Percentiles rank a stretch among this genome's conserved stretches.
Evolutionary conservation across 2,888 invertebrate genomes (phyloP).

Genomic region (Chrysodeixis includens): DNA sequence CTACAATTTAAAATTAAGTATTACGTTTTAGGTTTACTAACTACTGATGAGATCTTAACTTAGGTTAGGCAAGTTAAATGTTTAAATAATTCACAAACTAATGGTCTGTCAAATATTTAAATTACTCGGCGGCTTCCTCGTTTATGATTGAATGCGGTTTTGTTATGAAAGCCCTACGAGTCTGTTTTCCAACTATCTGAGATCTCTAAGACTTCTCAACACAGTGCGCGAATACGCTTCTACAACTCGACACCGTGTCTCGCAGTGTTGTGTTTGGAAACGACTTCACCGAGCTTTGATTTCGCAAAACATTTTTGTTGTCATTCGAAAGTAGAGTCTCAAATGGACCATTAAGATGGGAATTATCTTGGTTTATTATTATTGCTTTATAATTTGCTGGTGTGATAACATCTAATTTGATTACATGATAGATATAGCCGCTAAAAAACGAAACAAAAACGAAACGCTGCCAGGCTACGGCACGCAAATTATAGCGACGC

Average conservation of each 20-base stretch:
- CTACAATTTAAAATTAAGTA: conserved; percentile 2
- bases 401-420: conserved; percentile 48
- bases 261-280: conserved; percentile 41
- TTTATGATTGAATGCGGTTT: conserved; percentile 84
- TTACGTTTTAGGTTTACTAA: conserved; percentile 24
- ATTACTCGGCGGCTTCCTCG: conserved; percentile 79
- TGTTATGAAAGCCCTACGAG: conserved; percentile 67
- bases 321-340: conserved; percentile 46
- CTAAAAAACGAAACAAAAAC: conserved; percentile 22
- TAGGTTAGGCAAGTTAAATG: conserved; percentile 46
- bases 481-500: conserved; percentile 9
- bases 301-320: conserved; percentile 59
- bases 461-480: too few species aligned
- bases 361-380: conserved; percentile 27
- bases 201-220: conserved; percentile 49
- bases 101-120: conserved; percentile 82
- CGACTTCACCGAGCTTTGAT: conserved; percentile 41
- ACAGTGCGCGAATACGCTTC: conserved; percentile 41
- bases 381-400: conserved; percentile 27
- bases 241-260: conserved; percentile 33
- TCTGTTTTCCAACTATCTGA: conserved; percentile 52
- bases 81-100: conserved; percentile 66
- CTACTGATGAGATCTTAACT: conserved; percentile 49
- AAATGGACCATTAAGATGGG: conserved; percentile 49
- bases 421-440: conserved; percentile 25